These are phyloP conservation scores for Bos indicus DNA, from an alignment of 2,113 vertebrate genomes.

Conservation along the genomic window DNA sequence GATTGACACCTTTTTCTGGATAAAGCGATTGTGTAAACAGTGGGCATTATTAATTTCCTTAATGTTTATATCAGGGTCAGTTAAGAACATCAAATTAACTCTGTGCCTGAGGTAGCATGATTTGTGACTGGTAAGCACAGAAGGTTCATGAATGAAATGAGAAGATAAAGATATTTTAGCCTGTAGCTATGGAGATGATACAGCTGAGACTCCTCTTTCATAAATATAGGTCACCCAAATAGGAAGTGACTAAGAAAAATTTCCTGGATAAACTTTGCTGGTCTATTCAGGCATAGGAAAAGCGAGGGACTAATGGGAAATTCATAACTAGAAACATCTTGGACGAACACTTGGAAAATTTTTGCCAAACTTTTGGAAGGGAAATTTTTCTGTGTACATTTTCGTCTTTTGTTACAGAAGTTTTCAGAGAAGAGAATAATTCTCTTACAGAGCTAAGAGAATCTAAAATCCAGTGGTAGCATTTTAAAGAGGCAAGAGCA, in stretches of 20 bases:
- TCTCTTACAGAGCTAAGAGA: background rate
- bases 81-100: conserved; percentile 28
- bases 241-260: background rate
- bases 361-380: background rate
- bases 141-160: background rate
- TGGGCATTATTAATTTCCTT: background rate
- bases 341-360: background rate
- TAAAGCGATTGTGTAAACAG: conserved; percentile 9
- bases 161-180: background rate
- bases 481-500: background rate
- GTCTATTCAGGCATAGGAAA: background rate
- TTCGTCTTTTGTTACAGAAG: background rate
- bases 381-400: background rate
- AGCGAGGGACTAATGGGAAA: background rate
- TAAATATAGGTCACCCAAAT: background rate
- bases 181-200: background rate
- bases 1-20: background rate
- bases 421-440: background rate
- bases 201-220: background rate
- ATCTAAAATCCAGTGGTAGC: background rate
- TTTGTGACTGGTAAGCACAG: background rate
- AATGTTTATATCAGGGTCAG: background rate
- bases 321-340: background rate
- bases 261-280: background rate
- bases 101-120: background rate